A percentile compares a stretch with the other conserved stretches of the same genome.
These are phyloP conservation scores for Sesia bembeciformis DNA, from an alignment of 2,888 invertebrate species.

Conservation along the genomic window DNA sequence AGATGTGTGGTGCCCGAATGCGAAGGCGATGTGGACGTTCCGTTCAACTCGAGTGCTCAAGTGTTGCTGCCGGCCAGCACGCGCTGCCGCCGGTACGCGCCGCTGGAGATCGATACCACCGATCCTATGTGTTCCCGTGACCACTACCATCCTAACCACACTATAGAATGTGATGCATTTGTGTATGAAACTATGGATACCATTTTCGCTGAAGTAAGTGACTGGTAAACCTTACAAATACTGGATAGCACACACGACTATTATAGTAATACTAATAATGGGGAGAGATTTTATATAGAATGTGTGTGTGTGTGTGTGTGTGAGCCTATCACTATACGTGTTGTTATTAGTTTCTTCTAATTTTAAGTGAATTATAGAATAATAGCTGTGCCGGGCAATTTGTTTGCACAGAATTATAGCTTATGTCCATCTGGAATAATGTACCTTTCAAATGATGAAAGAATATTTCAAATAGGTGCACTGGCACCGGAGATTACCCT, in stretches of 20 bases:
- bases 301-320: too few species aligned
- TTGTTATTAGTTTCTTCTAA: too few species aligned
- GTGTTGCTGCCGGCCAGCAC: conserved; percentile 21
- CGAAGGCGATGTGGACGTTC: conserved; percentile 33
- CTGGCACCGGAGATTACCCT: too few species aligned
- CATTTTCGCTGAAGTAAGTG: conserved; percentile 49
- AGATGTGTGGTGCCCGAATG: conserved; percentile 75
- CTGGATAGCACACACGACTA: not conserved
- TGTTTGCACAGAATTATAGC: too few species aligned
- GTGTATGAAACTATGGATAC: conserved; percentile 43
- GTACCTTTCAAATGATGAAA: too few species aligned
- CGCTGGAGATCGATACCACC: conserved; percentile 12
- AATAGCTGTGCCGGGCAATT: too few species aligned
- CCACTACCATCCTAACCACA: conserved; percentile 29
- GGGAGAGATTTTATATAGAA: too few species aligned
- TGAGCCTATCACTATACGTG: too few species aligned
- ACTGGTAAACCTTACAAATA: not conserved
- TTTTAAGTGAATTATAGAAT: too few species aligned
- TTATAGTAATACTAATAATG: too few species aligned
- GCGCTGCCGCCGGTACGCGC: conserved; percentile 28
- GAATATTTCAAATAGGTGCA: too few species aligned
- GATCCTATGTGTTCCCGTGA: conserved; percentile 23
- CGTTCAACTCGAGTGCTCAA: conserved; percentile 24
- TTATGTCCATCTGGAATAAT: too few species aligned
- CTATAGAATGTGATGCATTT: conserved; percentile 33